Conservation (phyloP, 1,140 invertebrate species). For the Anagrus nilaparvatae region DNA sequence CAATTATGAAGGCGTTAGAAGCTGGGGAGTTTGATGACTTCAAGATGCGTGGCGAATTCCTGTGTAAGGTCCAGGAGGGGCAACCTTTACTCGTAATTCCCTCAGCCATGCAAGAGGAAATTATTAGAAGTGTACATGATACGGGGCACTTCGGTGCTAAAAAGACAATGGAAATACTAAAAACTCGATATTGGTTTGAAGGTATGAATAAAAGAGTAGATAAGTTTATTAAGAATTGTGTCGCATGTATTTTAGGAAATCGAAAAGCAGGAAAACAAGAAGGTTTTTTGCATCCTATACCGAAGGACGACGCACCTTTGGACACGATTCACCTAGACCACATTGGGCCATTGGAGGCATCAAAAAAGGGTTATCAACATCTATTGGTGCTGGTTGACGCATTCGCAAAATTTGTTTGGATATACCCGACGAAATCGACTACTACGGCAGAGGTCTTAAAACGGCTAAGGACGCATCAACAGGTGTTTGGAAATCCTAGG, state of each 20-base stretch:
- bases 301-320: conserved; percentile 19
- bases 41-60: background rate
- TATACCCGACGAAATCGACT: conserved; percentile 23
- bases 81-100: conserved; percentile 8
- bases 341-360: conserved; percentile 24
- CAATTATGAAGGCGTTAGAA: background rate
- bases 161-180: conserved; percentile 3
- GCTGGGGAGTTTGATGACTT: conserved; percentile 2
- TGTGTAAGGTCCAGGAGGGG: background rate
- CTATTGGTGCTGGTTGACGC: conserved; percentile 31
- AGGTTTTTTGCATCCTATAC: conserved; percentile 8
- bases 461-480: conserved; percentile 19
- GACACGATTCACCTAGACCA: conserved; percentile 23
- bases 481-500: conserved; percentile 19
- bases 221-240: conserved; percentile 1
- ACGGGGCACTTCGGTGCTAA: conserved; percentile 9
- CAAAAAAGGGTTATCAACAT: conserved; percentile 34
- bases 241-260: conserved; percentile 2
- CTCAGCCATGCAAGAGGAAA: conserved; percentile 5
- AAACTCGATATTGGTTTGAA: conserved; percentile 3
- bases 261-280: conserved; percentile 1
- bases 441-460: conserved; percentile 23
- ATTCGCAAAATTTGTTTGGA: conserved; percentile 32
- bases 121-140: conserved; percentile 10
- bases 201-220: conserved; percentile 3